A percentile compares a stretch with the other conserved stretches of the same genome.
Conservation (phyloP, 1,140 invertebrate genomes). For the Watersipora subatra region DNA sequence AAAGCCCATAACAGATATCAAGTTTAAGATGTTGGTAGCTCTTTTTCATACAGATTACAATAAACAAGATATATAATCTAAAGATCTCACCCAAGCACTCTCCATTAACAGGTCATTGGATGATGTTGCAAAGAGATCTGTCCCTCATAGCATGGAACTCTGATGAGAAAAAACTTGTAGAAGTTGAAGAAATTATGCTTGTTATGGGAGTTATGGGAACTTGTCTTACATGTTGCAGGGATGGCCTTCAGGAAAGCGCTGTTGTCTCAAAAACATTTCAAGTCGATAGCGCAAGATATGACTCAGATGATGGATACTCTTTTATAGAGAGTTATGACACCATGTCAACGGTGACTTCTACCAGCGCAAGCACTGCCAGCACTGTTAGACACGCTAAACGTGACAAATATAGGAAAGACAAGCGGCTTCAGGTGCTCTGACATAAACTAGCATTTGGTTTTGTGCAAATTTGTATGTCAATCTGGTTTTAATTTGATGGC, state of each 20-base stretch:
- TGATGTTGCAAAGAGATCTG: too few species aligned
- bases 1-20: too few species aligned
- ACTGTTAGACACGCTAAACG: slow-evolving; percentile 14
- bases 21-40: neutral
- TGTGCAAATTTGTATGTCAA: too few species aligned
- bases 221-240: slow-evolving; percentile 24
- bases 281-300: slow-evolving; percentile 23
- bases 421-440: neutral
- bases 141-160: too few species aligned
- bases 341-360: slow-evolving; percentile 14
- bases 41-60: too few species aligned
- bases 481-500: too few species aligned
- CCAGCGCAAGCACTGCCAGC: slow-evolving; percentile 16
- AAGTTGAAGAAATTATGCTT: too few species aligned
- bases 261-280: slow-evolving; percentile 35
- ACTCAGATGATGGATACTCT: slow-evolving; percentile 6
- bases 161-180: too few species aligned
- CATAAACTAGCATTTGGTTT: neutral
- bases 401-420: slow-evolving; percentile 12
- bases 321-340: slow-evolving; percentile 10
- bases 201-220: too few species aligned
- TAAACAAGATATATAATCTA: too few species aligned
- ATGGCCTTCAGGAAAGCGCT: slow-evolving; percentile 37
- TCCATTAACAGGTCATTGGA: too few species aligned
- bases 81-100: too few species aligned